Evolutionary conservation across 2,888 invertebrate species (phyloP).

Genomic region (Clistopyga incitator): DNA sequence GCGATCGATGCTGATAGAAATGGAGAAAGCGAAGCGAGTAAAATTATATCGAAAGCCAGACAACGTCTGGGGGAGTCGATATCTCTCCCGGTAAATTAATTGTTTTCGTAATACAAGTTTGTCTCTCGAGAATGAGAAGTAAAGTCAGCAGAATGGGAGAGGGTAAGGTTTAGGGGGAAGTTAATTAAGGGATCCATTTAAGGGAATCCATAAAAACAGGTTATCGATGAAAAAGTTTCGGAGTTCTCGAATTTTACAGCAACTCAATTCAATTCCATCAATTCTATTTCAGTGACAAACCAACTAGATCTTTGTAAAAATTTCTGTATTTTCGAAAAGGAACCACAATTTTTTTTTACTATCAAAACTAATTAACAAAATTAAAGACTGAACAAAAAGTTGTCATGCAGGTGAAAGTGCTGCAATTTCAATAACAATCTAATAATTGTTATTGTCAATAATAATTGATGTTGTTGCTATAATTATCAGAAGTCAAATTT

Average conservation of each 20-base stretch:
- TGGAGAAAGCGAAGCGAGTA: not conserved
- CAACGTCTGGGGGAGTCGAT: not conserved
- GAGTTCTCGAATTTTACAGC: not conserved
- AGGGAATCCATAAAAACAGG: constrained; percentile 25
- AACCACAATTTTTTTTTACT: no score
- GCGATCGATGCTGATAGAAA: not conserved
- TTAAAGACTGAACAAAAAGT: not conserved
- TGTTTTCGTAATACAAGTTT: constrained; percentile 8
- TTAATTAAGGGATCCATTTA: constrained; percentile 1
- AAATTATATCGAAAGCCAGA: constrained; percentile 5
- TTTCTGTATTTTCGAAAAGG: no score
- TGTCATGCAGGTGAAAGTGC: not conserved
- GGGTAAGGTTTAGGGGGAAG: not conserved
- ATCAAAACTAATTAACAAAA: no score
- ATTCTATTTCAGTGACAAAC: not conserved
- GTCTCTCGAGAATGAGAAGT: not conserved
- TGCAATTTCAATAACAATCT: no score
- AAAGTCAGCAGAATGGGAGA: not conserved
- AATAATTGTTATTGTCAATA: no score
- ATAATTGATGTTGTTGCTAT: not conserved
- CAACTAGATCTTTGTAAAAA: not conserved
- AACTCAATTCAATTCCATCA: not conserved
- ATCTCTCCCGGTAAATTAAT: constrained; percentile 17
- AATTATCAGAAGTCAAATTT: not conserved
- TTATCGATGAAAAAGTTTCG: not conserved